A percentile compares a stretch with the other conserved stretches of the same genome.
Evolutionary conservation across 1,140 invertebrate species (phyloP).

Genomic region (Matsumurasca onukii): DNA sequence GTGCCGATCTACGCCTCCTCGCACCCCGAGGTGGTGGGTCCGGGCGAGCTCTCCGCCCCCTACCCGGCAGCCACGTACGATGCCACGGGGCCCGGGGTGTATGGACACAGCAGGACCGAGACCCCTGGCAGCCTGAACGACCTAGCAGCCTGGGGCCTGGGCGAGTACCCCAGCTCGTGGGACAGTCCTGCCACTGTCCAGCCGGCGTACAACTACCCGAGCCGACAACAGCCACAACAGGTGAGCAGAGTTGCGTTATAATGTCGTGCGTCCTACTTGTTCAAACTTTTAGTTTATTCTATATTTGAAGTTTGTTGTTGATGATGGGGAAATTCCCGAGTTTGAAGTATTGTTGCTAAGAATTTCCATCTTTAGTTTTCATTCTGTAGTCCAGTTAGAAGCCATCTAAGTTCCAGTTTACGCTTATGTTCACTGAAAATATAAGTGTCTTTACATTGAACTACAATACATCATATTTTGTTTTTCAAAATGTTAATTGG

Average conservation of each 20-base stretch:
- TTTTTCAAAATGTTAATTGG: no score
- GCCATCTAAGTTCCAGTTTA: no score
- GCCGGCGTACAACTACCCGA: constrained; percentile 11
- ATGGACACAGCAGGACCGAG: constrained; percentile 36
- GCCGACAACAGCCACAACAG: constrained; percentile 21
- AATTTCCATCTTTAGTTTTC: no score
- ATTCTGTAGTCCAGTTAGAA: no score
- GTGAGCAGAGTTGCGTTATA: neutral
- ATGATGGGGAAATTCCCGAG: no score
- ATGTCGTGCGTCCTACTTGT: no score
- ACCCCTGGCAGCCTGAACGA: constrained; percentile 34
- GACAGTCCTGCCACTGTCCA: constrained; percentile 26
- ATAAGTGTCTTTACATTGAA: no score
- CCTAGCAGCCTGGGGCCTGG: constrained; percentile 42
- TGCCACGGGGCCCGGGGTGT: constrained; percentile 47
- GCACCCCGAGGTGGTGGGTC: constrained; percentile 31
- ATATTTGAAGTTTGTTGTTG: no score
- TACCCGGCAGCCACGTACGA: constrained; percentile 45
- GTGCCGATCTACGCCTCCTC: constrained; percentile 51
- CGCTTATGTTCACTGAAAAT: no score
- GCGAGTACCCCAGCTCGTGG: constrained; percentile 30
- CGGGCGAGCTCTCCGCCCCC: constrained; percentile 39
- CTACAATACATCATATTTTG: no score
- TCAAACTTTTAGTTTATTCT: no score
- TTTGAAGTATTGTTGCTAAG: no score